Evolutionary conservation across 2,113 vertebrate species (phyloP).

Genomic region (Xerus inauris): DNA sequence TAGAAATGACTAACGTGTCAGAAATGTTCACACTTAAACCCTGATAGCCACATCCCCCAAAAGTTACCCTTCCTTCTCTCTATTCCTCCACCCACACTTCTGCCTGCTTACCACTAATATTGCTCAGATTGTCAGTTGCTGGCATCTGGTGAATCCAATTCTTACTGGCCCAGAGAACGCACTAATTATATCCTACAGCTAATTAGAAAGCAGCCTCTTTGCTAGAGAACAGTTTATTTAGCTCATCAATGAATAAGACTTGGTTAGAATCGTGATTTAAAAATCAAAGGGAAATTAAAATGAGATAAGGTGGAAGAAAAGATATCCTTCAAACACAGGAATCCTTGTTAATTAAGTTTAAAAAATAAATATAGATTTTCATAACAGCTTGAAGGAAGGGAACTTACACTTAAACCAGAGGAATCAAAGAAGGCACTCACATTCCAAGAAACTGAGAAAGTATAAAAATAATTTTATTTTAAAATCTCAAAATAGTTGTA

Average conservation of each 20-base stretch:
- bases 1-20: conserved; percentile 40
- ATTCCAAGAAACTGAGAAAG: neutral
- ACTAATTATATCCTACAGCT: conserved; percentile 76
- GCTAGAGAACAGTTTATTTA: conserved; percentile 72
- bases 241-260: conserved; percentile 68
- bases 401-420: neutral
- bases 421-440: neutral
- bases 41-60: neutral
- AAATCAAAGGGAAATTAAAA: conserved; percentile 64
- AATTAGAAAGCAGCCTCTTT: conserved; percentile 75
- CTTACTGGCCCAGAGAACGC: conserved; percentile 61
- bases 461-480: neutral
- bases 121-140: conserved; percentile 55
- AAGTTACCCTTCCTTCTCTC: neutral
- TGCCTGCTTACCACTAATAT: conserved; percentile 11
- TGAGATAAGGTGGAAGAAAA: neutral
- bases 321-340: conserved; percentile 11
- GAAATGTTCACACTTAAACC: conserved; percentile 29
- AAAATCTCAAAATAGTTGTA: neutral
- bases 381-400: neutral
- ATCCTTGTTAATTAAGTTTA: neutral
- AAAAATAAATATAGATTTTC: conserved; percentile 40
- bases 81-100: neutral
- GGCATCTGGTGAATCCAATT: conserved; percentile 75
- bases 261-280: conserved; percentile 71